Base-by-base conservation (phyloP, 2,797 vertebrate species). In the Schizopygopsis malacanthus region DNA sequence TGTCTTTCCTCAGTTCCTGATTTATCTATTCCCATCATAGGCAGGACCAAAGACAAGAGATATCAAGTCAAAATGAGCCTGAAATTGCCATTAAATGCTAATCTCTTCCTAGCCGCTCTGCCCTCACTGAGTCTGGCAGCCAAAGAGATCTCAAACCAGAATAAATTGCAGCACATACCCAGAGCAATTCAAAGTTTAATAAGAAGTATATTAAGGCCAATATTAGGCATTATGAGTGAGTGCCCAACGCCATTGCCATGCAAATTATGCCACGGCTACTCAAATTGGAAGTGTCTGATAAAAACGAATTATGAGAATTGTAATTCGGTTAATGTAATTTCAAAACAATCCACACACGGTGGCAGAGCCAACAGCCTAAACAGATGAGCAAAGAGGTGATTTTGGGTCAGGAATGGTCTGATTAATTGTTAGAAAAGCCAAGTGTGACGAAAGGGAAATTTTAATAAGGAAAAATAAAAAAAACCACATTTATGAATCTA, bases 171-270 rank as follows among this genome's bases (percentile, higher is more conserved):
- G 87, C 88, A 89, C 72, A 89, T 73, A 88, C 88, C 85, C 85
- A 84, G 82, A 84, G 86, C 91, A 90, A 92, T 92, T 93, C 89
- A 86, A 91, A 92, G 87, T 91, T 93, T 94, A 94, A 94, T 92
- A 92, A 93, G 92, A 91, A 91, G 85, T 89, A 91, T 84, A 93
- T 93, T 91, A 93, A 73, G 18, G 56, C 86, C 90, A 84, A 88
- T 91, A 86, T 93, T 93, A 91, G 89, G 85, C 89, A 90, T 91
- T 89, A 83, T 89, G 89, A 88, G 22, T 61, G 76, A 91, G 87
- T 88, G 85, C 85, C 90, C 90, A 73, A 84, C 63, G 85, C 87
- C 81, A 89, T 89, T 90, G 86, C 86, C 77, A 84, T 91, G 84
- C 88, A 88, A 88, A 91, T 88, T 87, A 89, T 88, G 81, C 80